phyloP scores from a whole-genome alignment of 2,797 vertebrate genomes.

The Acanthiza pusilla region DNA sequence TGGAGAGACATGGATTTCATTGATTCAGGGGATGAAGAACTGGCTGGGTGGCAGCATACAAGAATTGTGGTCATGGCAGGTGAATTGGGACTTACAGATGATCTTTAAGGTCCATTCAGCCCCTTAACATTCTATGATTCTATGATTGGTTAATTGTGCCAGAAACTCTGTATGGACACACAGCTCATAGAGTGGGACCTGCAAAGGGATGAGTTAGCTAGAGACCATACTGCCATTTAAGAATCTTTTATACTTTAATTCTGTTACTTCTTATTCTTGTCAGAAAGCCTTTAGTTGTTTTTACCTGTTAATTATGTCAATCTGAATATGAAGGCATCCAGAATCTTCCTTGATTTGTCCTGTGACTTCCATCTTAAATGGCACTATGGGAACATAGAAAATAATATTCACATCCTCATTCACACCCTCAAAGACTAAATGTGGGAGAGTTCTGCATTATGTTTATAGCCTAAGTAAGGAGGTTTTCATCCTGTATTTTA shows the following conservation, averaged over 20 bases:
- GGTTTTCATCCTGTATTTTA: background rate
- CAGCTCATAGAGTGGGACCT: background rate
- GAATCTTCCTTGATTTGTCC: background rate
- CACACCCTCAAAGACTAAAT: background rate
- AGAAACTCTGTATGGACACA: background rate
- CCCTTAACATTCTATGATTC: background rate
- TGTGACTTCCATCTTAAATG: background rate
- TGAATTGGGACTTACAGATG: background rate
- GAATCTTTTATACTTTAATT: background rate
- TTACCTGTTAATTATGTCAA: background rate
- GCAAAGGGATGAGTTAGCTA: background rate
- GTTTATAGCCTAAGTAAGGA: background rate
- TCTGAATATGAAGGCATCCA: background rate
- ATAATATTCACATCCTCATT: background rate
- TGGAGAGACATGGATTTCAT: background rate
- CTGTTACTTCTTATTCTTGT: background rate
- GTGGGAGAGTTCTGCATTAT: background rate
- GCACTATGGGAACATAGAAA: background rate
- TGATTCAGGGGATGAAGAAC: background rate
- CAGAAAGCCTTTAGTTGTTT: background rate
- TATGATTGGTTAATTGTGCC: background rate
- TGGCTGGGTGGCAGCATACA: background rate
- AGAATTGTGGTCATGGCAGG: background rate
- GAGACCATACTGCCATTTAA: background rate
- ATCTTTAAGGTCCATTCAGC: background rate